Evolutionary conservation across 2,888 invertebrate species (phyloP).

Genomic region (Pammene fasciana): DNA sequence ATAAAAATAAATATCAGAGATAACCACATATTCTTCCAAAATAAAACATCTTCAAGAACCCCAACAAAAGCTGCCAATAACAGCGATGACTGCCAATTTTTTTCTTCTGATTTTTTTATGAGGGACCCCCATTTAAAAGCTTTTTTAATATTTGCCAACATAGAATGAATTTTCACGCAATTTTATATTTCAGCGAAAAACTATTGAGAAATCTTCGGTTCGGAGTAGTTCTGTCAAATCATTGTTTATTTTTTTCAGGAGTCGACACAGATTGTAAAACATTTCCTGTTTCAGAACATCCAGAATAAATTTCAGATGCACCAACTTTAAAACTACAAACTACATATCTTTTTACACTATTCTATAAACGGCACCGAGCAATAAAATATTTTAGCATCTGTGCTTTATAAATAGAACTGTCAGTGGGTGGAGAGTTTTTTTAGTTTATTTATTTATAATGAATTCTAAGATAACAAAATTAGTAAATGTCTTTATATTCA

Average conservation of each 20-base stretch:
- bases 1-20: slow-evolving; percentile 66
- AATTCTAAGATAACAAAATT: slow-evolving; percentile 9
- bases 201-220: slow-evolving; percentile 8
- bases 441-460: slow-evolving; percentile 39
- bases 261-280: slow-evolving; percentile 13
- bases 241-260: slow-evolving; percentile 36
- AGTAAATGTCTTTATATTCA: slow-evolving; percentile 11
- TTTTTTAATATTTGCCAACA: slow-evolving; percentile 65
- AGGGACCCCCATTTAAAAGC: slow-evolving; percentile 62
- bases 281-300: not conserved
- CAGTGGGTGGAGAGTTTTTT: slow-evolving; percentile 18
- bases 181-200: slow-evolving; percentile 17
- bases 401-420: slow-evolving; percentile 18
- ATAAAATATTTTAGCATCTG: not conserved
- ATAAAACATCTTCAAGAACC: slow-evolving; percentile 72
- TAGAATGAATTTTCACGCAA: slow-evolving; percentile 43
- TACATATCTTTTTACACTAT: not conserved
- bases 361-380: not conserved
- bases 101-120: slow-evolving; percentile 56
- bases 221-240: slow-evolving; percentile 31
- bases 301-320: not conserved
- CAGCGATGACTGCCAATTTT: slow-evolving; percentile 58
- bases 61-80: slow-evolving; percentile 63
- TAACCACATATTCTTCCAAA: slow-evolving; percentile 74
- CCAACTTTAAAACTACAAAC: slow-evolving; percentile 1